Percentiles rank a stretch among this genome's conserved stretches.
These are phyloP conservation scores for Leptinotarsa lineolata DNA, from an alignment of 1,140 invertebrate species.

Conservation along the genomic window DNA sequence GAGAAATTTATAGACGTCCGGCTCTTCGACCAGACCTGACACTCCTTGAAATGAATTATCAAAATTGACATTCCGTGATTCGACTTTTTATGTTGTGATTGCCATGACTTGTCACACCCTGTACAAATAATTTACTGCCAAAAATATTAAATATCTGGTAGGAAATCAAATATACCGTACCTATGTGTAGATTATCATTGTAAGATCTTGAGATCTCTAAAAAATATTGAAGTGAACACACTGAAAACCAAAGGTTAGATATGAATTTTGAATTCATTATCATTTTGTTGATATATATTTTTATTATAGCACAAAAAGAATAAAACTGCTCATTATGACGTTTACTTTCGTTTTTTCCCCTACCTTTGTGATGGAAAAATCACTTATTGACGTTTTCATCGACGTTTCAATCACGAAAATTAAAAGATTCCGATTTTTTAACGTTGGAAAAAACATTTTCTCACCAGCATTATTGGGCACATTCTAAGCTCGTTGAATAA, in stretches of 20 bases:
- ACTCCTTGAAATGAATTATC: background rate
- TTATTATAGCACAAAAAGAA: slow-evolving; percentile 28
- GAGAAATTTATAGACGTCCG: background rate
- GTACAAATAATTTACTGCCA: slow-evolving; percentile 25
- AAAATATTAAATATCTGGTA: slow-evolving; percentile 21
- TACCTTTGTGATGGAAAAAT: too few species aligned
- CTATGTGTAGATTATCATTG: slow-evolving; percentile 12
- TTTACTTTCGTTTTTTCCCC: background rate
- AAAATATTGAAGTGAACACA: slow-evolving; percentile 10
- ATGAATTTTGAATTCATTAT: slow-evolving; percentile 28
- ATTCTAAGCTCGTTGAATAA: too few species aligned
- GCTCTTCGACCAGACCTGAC: background rate
- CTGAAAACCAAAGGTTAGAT: slow-evolving; percentile 26
- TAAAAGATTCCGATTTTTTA: too few species aligned
- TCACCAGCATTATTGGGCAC: too few species aligned
- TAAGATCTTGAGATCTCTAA: slow-evolving; percentile 17
- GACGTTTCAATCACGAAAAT: too few species aligned
- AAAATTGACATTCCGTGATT: slow-evolving; percentile 11
- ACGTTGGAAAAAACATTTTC: too few species aligned
- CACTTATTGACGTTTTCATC: too few species aligned
- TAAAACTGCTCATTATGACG: slow-evolving; percentile 23
- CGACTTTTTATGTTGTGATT: background rate
- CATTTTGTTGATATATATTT: slow-evolving; percentile 27
- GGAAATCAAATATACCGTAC: slow-evolving; percentile 18
- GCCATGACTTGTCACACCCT: slow-evolving; percentile 15